Conservation (phyloP, 1,140 invertebrate species). For the Antheraea pernyi region DNA sequence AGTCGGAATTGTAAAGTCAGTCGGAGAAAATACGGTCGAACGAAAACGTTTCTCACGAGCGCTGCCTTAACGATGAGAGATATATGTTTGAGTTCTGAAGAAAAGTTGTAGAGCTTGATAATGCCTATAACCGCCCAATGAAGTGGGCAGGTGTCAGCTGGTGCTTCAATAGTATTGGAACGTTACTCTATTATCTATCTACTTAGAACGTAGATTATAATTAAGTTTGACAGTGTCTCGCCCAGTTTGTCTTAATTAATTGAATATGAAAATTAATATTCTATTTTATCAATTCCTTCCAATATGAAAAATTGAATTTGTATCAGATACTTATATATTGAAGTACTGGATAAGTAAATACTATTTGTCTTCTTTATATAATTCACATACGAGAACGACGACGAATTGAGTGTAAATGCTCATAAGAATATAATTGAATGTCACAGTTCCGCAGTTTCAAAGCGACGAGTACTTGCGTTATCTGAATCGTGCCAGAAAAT, state of each 20-base stretch:
- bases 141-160: no score
- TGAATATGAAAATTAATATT: background rate
- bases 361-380: background rate
- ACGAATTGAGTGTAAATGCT: constrained; percentile 21
- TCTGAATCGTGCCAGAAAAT: constrained; percentile 16
- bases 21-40: no score
- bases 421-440: constrained; percentile 28
- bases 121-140: no score
- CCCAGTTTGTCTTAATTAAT: background rate
- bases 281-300: background rate
- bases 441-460: constrained; percentile 14
- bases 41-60: no score
- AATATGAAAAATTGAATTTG: background rate
- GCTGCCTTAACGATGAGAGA: no score
- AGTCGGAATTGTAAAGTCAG: no score
- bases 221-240: background rate
- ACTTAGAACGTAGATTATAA: background rate
- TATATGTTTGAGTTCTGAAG: no score
- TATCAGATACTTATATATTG: background rate
- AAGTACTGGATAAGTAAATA: background rate
- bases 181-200: no score
- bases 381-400: constrained; percentile 11
- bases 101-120: no score
- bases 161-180: no score
- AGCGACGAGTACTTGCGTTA: constrained; percentile 8